phyloP scores from a whole-genome alignment of 2,113 vertebrate genomes.

The Erythrocercus mccallii region DNA sequence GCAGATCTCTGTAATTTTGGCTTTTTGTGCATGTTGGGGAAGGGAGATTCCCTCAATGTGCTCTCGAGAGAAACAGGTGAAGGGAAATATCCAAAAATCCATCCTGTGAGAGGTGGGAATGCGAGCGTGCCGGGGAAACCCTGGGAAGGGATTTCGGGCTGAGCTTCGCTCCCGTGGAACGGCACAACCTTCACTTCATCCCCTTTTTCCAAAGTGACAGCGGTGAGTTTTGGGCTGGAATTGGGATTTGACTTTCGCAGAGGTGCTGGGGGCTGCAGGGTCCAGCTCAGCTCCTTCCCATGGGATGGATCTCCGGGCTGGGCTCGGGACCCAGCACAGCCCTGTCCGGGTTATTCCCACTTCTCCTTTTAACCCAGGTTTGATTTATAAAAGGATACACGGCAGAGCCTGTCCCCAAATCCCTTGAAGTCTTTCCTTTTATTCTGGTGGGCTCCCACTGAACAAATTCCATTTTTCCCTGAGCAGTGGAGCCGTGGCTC shows the following conservation, averaged over 20 bases:
- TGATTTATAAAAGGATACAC: background rate
- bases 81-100: background rate
- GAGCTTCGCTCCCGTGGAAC: rapidly evolving
- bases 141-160: background rate
- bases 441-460: background rate
- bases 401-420: background rate
- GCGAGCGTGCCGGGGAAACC: rapidly evolving
- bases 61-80: background rate
- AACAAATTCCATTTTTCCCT: background rate
- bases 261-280: background rate
- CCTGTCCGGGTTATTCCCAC: rapidly evolving
- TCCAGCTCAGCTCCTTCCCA: rapidly evolving
- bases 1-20: background rate
- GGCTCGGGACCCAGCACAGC: rapidly evolving
- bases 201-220: rapidly evolving
- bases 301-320: rapidly evolving
- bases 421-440: background rate
- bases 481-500: background rate
- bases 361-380: background rate
- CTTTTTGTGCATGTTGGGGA: rapidly evolving
- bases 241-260: background rate
- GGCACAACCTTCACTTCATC: rapidly evolving
- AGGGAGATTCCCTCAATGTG: rapidly evolving
- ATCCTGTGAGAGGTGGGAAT: rapidly evolving
- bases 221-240: background rate